Evolutionary conservation across 2,797 vertebrate species (phyloP).

Genomic region (Onychomys leucogaster): DNA sequence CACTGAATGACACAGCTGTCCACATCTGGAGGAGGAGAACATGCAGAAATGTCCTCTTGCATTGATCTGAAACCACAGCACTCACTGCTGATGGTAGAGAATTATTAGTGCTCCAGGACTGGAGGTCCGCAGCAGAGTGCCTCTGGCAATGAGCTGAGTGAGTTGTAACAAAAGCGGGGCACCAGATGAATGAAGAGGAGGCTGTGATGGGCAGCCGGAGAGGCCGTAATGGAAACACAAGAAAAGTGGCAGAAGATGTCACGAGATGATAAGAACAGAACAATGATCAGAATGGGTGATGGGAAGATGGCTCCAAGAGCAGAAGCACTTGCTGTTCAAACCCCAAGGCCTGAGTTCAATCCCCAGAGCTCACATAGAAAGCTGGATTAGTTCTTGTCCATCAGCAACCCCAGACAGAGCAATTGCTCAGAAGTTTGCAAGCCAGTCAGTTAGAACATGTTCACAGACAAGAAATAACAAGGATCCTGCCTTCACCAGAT

Average conservation of each 20-base stretch:
- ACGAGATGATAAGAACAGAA: neutral
- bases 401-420: neutral
- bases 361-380: neutral
- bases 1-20: neutral
- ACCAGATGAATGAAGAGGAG: neutral
- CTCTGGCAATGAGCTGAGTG: neutral
- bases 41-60: neutral
- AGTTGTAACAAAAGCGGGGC: neutral
- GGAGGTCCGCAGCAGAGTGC: neutral
- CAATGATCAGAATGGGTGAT: neutral
- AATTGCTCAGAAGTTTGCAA: neutral
- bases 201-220: neutral
- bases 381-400: neutral
- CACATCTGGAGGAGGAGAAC: neutral
- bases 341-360: neutral
- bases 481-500: neutral
- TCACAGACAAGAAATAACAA: neutral
- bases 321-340: neutral
- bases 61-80: neutral
- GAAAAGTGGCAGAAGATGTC: neutral
- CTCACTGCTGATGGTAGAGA: neutral
- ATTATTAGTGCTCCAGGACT: neutral
- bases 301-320: neutral
- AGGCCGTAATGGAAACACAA: neutral
- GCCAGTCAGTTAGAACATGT: neutral